Base-by-base conservation (phyloP, 2,888 invertebrate species). In the Drosophila birchii region DNA sequence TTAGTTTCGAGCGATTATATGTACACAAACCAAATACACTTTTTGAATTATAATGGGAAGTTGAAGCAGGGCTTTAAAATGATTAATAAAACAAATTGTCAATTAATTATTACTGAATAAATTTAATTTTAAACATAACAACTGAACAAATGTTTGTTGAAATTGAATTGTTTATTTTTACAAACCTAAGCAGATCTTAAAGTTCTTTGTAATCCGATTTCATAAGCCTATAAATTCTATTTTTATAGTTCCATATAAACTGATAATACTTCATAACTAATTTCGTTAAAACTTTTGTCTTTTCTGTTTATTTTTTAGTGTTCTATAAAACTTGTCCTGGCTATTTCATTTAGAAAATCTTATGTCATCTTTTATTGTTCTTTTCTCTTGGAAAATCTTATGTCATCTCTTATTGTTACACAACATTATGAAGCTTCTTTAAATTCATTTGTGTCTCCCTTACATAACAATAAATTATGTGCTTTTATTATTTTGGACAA, bases 401-500 rank as follows among this genome's bases (percentile, higher is more conserved):
- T 60, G 23, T 43, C 38, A 49, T 49, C 20, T 34, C 16, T 20
- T 32, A 16, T 41, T 66, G 11, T 43, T 36, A 9, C 38, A 20
- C 12, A 34, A 18, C 12, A 11, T 45, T n/a, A 47, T 20, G 26
- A 47, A 12, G 58, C 47, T 49, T 47, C 47, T 70, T 56, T 29
- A 41, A 56, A 70, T 56, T 69, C 67, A 55, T 55, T 55, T 36
- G 34, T 39, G 20, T 20, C 11, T 57, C 41, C 20, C 47, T 41
- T 26, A 47, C 47, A 56, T 49, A 68, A 71, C 47, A 36, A 71
- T 68, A 70, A 70, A 68, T 56, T 49, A 49, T 56, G 57, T 8
- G n/a, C 36, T 45, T 41, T 47, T 70, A 71, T 71, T 47, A 71
- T 70, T 70, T 49, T 57, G 34, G 14, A 34, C 34, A 41, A 39